phyloP scores from a whole-genome alignment of 2,797 vertebrate genomes.

The Darevskia nairensis region DNA sequence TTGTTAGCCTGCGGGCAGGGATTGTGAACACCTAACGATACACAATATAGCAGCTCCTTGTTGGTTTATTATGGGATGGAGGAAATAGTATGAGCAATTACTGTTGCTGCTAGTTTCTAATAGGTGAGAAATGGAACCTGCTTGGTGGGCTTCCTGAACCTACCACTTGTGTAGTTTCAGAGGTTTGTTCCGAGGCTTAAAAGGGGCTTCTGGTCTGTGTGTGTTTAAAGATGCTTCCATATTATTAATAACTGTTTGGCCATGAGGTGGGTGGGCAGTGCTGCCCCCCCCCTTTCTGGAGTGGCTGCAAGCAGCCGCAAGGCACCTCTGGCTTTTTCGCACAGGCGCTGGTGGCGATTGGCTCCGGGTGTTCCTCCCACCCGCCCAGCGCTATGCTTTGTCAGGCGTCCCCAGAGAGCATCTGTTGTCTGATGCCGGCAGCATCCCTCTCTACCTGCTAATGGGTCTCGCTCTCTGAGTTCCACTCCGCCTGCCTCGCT shows the following conservation, averaged over 20 bases:
- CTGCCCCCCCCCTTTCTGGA: not conserved
- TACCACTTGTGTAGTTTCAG: not conserved
- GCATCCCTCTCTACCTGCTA: constrained; percentile 76
- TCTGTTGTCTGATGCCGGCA: constrained; percentile 70
- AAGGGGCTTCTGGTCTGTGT: not conserved
- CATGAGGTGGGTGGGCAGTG: not conserved
- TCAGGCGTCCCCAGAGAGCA: constrained; percentile 75
- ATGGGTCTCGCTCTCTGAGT: constrained; percentile 74
- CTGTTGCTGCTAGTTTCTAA: not conserved
- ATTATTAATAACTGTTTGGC: not conserved
- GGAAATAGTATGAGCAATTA: not conserved
- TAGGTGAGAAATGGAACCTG: not conserved
- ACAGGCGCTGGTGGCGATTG: constrained; percentile 71
- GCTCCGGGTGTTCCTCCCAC: constrained; percentile 72
- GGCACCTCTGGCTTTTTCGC: constrained; percentile 80
- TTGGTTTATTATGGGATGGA: not conserved
- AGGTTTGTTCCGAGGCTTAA: not conserved
- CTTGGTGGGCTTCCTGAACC: not conserved
- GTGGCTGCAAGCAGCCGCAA: constrained; percentile 73
- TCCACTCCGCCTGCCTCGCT: constrained; percentile 71
- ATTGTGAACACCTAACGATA: not conserved
- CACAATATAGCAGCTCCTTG: not conserved
- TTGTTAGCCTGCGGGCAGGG: not conserved
- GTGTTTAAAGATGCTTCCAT: not conserved
- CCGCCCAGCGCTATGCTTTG: constrained; percentile 78